Conservation (phyloP, 2,888 invertebrate species). For the Schrankia costaestrigalis region DNA sequence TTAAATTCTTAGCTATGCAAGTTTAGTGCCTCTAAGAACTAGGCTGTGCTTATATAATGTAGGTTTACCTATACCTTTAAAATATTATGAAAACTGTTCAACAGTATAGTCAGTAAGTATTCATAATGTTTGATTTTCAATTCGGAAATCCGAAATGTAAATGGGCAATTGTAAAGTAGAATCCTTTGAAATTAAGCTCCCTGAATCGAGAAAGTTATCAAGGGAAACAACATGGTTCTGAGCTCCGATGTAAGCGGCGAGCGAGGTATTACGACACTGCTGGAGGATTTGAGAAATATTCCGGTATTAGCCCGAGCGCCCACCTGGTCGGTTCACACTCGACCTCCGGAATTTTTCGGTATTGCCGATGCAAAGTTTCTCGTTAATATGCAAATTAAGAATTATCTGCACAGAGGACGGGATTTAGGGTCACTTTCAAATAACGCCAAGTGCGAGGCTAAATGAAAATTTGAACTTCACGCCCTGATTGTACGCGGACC, state of each 20-base stretch:
- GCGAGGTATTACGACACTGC: slow-evolving; percentile 24
- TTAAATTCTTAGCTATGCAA: no score
- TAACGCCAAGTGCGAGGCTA: slow-evolving; percentile 49
- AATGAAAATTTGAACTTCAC: slow-evolving; percentile 63
- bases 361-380: slow-evolving; percentile 74
- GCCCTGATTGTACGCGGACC: slow-evolving; percentile 57
- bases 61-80: no score
- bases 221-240: slow-evolving; percentile 30
- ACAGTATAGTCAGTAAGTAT: no score
- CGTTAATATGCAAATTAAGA: slow-evolving; percentile 79
- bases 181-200: slow-evolving; percentile 19
- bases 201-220: slow-evolving; percentile 34
- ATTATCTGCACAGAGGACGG: slow-evolving; percentile 66
- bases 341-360: slow-evolving; percentile 68
- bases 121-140: no score
- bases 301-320: slow-evolving; percentile 48
- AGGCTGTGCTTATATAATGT: no score
- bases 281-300: slow-evolving; percentile 56
- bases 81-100: no score
- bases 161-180: slow-evolving; percentile 5
- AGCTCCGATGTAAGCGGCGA: slow-evolving; percentile 7
- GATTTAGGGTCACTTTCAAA: slow-evolving; percentile 65
- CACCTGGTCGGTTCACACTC: slow-evolving; percentile 73
- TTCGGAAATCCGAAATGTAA: not conserved
- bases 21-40: no score